Base-by-base conservation (phyloP, 2,888 invertebrate genomes). In the Mactromeris polynyma region DNA sequence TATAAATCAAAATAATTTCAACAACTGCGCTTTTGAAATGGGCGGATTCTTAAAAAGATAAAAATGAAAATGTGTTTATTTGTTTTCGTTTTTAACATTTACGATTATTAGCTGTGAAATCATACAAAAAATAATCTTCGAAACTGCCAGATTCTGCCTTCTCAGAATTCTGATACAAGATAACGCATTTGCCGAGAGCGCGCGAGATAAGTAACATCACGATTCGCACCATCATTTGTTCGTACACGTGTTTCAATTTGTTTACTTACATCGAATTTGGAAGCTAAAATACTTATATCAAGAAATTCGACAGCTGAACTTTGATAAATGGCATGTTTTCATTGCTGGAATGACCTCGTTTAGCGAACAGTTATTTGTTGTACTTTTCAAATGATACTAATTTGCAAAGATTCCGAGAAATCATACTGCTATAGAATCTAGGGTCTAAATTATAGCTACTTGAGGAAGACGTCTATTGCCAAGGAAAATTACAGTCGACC, bases 191-290 rank as follows among this genome's bases (percentile, higher is more conserved):
- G 38, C 40, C 26, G 82, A 82, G 82, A 82, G 38, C 38, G 17
- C 54, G 36, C 64, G 64, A 86, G 83, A 83, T 83, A 78, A 87
- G 58, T 64, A 42, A 36, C 42, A 84, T 87, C 87, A 69, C 64
- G 46, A 73, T 87, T 87, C 51, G 42, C 80, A 64, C 84, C 58
- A 46, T 73, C 26, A 80, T 83, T 36, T 80, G 51, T 81, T 77
- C 81, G 46, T 83, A 89, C 89, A 89, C 79, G 82, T 89, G 89
- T 89, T 89, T 46, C 73, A 86, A 86, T 89, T 86, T 89, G 89
- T 86, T 89, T 86, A 83, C 86, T 89, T 86, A 89, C 88, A 89
- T 42, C 54, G 33, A 78, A 82, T 81, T 73, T 54, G 58, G 85
- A 83, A 69, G 82, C 85, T 85, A 78, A 80, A 85, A 89, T 79